Conservation (phyloP, 2,113 vertebrate species). For the Uropsilus gracilis region DNA sequence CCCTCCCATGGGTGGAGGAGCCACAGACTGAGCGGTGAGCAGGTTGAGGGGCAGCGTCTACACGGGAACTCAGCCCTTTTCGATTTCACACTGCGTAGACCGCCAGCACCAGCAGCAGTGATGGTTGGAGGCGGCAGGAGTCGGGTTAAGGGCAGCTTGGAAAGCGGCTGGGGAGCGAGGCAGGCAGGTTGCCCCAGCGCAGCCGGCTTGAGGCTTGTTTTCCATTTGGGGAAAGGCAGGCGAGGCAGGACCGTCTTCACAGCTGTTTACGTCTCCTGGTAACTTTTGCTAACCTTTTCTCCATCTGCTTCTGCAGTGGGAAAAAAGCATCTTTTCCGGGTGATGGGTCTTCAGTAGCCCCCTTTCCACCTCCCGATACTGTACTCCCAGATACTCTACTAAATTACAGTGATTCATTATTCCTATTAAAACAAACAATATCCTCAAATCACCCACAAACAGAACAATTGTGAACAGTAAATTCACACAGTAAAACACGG, state of each 20-base stretch:
- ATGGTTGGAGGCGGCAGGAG: not conserved
- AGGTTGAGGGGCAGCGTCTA: no score
- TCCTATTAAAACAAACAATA: constrained; percentile 88
- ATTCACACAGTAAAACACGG: constrained; percentile 84
- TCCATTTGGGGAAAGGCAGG: constrained; percentile 35
- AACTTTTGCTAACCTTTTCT: constrained; percentile 69
- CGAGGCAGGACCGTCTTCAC: not conserved
- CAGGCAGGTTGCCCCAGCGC: not conserved
- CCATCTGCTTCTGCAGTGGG: constrained; percentile 74
- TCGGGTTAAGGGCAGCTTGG: not conserved
- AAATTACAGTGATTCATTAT: constrained; percentile 89
- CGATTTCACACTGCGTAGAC: not conserved
- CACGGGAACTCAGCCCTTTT: not conserved
- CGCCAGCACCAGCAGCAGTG: fast-evolving
- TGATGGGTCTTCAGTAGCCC: constrained; percentile 44
- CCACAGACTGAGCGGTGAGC: not conserved
- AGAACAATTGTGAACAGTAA: constrained; percentile 86
- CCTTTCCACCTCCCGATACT: constrained; percentile 38
- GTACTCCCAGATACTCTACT: constrained; percentile 74
- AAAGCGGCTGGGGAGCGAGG: not conserved
- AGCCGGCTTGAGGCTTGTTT: constrained; percentile 3
- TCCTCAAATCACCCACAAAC: constrained; percentile 84
- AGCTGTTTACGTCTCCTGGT: constrained; percentile 57
- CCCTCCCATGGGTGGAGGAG: not conserved
- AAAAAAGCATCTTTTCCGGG: constrained; percentile 70